phyloP scores from a whole-genome alignment of 2,113 vertebrate genomes.

The Euleptes europaea region DNA sequence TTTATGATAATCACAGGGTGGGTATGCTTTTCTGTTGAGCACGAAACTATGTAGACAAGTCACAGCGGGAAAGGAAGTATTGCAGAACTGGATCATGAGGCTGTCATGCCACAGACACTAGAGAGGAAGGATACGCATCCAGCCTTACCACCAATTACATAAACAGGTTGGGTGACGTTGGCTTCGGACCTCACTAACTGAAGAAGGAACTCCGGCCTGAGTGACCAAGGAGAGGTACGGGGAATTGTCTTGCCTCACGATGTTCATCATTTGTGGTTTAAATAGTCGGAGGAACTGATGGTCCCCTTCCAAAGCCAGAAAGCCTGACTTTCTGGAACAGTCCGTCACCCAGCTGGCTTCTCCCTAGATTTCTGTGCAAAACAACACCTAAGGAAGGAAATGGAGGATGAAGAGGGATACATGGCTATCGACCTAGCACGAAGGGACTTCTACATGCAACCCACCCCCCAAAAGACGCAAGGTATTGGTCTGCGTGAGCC shows the following conservation, averaged over 20 bases:
- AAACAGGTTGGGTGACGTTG: neutral
- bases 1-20: neutral
- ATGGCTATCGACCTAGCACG: neutral
- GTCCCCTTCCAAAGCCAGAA: neutral
- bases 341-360: neutral
- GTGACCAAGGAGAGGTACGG: neutral
- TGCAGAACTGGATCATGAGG: neutral
- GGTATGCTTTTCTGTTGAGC: too few species aligned
- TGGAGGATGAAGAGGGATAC: conserved; percentile 14
- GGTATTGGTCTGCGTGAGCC: neutral
- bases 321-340: neutral
- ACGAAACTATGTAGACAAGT: too few species aligned
- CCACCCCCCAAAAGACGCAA: neutral
- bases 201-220: neutral
- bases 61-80: too few species aligned
- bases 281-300: neutral
- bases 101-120: neutral
- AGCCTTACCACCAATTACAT: neutral
- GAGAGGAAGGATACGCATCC: neutral
- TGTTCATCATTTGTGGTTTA: too few species aligned
- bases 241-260: neutral
- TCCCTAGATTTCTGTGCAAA: neutral
- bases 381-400: neutral
- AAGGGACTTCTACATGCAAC: accelerated
- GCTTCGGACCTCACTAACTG: neutral